A percentile compares a stretch with the other conserved stretches of the same genome.
Evolutionary conservation across 2,888 invertebrate genomes (phyloP).

Genomic region (Drosophila monieri): DNA sequence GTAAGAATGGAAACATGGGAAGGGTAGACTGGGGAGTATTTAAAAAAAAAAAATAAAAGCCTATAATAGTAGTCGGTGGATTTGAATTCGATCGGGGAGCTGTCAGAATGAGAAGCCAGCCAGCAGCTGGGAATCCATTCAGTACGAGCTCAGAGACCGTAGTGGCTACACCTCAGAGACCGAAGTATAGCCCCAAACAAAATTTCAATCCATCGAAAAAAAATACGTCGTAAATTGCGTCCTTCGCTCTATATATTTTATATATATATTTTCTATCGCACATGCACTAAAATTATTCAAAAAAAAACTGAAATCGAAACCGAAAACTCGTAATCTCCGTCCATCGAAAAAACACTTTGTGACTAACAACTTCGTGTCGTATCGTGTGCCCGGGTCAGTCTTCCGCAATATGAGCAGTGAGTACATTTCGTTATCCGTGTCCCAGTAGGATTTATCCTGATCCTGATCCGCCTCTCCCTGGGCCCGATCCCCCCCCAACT

Average conservation of each 20-base stretch:
- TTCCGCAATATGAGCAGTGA: slow-evolving; percentile 77
- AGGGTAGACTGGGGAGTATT: not conserved
- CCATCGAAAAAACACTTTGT: slow-evolving; percentile 21
- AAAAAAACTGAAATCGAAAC: not conserved
- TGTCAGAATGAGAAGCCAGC: slow-evolving; percentile 14
- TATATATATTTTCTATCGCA: slow-evolving; percentile 56
- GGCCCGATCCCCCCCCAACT: not conserved
- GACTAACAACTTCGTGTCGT: slow-evolving; percentile 20
- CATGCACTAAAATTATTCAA: slow-evolving; percentile 16
- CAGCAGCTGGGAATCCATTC: slow-evolving; percentile 1
- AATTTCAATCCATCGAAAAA: slow-evolving; percentile 2
- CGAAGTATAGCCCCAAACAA: not conserved
- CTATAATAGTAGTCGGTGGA: slow-evolving; percentile 30
- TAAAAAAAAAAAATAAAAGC: not conserved
- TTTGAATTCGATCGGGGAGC: slow-evolving; percentile 2
- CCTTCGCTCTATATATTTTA: not conserved
- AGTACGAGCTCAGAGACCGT: slow-evolving; percentile 15
- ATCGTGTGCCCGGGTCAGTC: slow-evolving; percentile 38
- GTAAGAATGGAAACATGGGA: slow-evolving; percentile 49
- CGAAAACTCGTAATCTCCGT: no score
- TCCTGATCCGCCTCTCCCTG: slow-evolving; percentile 4
- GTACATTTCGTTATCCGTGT: slow-evolving; percentile 36
- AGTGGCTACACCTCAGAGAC: slow-evolving; percentile 12
- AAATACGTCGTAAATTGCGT: slow-evolving; percentile 14
- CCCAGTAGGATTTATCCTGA: slow-evolving; percentile 4